phyloP scores from a whole-genome alignment of 2,888 invertebrate species.

The Imbricaverruca yamaguchii region DNA sequence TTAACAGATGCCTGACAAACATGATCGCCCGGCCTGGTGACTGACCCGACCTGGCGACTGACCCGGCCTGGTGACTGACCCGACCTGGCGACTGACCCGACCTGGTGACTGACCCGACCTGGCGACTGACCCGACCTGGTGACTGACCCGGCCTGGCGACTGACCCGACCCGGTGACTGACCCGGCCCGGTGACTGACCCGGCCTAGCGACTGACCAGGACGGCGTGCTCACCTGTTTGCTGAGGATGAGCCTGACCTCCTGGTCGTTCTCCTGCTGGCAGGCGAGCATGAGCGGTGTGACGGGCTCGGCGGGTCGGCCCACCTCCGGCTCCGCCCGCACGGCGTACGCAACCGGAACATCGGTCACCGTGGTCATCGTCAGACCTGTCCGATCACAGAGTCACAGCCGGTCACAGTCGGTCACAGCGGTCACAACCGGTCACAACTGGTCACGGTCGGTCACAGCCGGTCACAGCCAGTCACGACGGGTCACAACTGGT shows the following conservation, averaged over 20 bases:
- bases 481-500: too few species aligned
- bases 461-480: background rate
- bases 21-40: too few species aligned
- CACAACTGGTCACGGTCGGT: background rate
- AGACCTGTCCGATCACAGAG: background rate
- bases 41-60: too few species aligned
- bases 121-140: too few species aligned
- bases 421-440: background rate
- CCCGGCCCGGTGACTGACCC: too few species aligned
- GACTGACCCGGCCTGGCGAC: too few species aligned
- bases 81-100: too few species aligned
- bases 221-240: constrained; percentile 59
- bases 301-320: constrained; percentile 47
- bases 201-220: too few species aligned
- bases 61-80: too few species aligned
- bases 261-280: constrained; percentile 79
- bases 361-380: constrained; percentile 8
- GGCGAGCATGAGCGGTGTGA: constrained; percentile 82
- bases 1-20: too few species aligned
- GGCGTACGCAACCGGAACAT: constrained; percentile 22
- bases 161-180: too few species aligned
- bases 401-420: background rate
- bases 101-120: too few species aligned
- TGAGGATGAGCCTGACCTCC: constrained; percentile 63
- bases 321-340: constrained; percentile 23